Evolutionary conservation across 2,113 vertebrate species (phyloP).

Genomic region (Marcusenius ussheri): DNA sequence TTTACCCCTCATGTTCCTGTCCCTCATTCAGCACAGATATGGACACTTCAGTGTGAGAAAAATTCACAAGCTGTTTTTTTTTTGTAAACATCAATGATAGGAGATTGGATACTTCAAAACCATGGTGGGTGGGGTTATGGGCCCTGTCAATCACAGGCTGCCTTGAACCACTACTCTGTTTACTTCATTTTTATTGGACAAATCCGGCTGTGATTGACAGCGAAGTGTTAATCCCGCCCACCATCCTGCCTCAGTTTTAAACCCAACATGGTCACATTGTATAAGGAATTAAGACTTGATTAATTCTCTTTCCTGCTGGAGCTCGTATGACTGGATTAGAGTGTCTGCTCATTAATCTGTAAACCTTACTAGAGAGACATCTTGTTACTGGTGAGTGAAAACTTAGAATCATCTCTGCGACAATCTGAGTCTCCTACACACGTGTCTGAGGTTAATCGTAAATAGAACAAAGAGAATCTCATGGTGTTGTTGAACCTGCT

Average conservation of each 20-base stretch:
- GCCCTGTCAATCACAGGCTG: not conserved
- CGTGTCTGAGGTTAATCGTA: slow-evolving; percentile 27
- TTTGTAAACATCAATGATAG: not conserved
- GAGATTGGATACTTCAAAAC: not conserved
- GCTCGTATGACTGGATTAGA: not conserved
- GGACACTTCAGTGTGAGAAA: not conserved
- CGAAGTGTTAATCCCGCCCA: not conserved
- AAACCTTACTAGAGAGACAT: not conserved
- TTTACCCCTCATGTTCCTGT: not conserved
- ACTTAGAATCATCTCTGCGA: not conserved
- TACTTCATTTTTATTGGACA: not conserved
- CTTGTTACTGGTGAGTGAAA: not conserved
- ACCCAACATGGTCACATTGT: not conserved
- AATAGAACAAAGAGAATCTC: slow-evolving; percentile 29
- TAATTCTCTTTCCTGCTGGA: not conserved
- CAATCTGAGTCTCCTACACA: not conserved
- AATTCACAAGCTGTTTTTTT: not conserved
- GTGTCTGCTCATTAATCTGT: not conserved
- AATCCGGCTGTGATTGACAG: not conserved
- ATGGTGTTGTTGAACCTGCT: slow-evolving; percentile 14
- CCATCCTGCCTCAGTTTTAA: not conserved
- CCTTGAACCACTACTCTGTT: not conserved
- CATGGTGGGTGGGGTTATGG: not conserved
- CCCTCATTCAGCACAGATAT: not conserved
- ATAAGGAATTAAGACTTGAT: not conserved